Evolutionary conservation across 2,888 invertebrate genomes (phyloP), one percentile per base, ranked within the genome.

Genomic region (Cremastinae sp.): DNA sequence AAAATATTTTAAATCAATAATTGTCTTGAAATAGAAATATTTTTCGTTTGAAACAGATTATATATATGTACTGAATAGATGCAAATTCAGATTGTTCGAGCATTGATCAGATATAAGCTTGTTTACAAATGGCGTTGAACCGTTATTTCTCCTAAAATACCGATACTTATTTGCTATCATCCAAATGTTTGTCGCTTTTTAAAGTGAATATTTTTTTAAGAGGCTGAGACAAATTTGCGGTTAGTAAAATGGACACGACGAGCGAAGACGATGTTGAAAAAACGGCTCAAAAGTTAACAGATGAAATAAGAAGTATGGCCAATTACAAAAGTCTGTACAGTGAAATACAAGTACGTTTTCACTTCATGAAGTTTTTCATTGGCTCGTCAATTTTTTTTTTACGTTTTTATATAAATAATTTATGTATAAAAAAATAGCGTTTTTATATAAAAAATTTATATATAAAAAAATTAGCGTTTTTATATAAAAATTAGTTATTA

Each of bases 281-380:
- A 79, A 94, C 94, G 62, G 94, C 96, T 14, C 90, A 94, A 77
- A 95, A 95, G 90, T 92, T 97, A 84, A 93, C 96, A n/a, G 93
- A 94, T 77, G 95, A 96, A 88, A 93, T 96, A 75, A 94, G 95
- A 89, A 92, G 92, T 80, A 93, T 95, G 86, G 92, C 94, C 45
- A 93, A 94, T 81, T 96, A 96, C 85, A 93, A 94, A 88, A 92
- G 93, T 74, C 93, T 96, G 84, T 95, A 94, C 85, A 93, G 93
- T 87, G 95, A 95, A 88, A 93, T 96, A 80, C 96, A 96, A 93
- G 96, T 95, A 90, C 86, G n/a, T 12, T 12, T 5, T 41, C 9
- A 41, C 1, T 9, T 2, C 12, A n/a, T 41, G 10, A 12, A n/a
- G n/a, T n/a, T n/a, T n/a, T n/a, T n/a, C n/a, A n/a, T n/a, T n/a